These are phyloP conservation scores for Mareca penelope DNA, from an alignment of 2,797 vertebrate genomes.

Conservation along the genomic window DNA sequence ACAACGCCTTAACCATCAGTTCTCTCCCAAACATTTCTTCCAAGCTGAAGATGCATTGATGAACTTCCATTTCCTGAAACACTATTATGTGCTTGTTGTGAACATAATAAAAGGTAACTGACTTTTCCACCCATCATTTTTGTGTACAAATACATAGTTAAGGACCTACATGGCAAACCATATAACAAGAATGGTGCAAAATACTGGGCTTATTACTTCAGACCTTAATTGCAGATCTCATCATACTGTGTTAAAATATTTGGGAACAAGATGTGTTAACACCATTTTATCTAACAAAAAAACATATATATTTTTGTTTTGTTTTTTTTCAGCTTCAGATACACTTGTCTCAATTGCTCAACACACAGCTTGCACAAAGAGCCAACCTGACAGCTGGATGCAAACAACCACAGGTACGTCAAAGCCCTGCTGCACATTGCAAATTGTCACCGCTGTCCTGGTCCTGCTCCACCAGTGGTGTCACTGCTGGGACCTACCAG, in stretches of 20 bases:
- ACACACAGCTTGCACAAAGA: rapidly evolving
- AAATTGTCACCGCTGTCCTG: not conserved
- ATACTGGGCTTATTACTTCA: not conserved
- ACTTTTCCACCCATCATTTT: not conserved
- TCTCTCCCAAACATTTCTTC: not conserved
- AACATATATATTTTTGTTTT: too few species aligned
- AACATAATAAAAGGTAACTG: not conserved
- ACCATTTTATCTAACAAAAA: not conserved
- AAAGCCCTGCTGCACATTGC: rapidly evolving
- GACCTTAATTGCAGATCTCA: not conserved
- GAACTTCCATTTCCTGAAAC: not conserved
- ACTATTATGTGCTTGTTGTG: not conserved
- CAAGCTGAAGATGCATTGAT: not conserved
- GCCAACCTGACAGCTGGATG: not conserved
- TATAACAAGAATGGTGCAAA: not conserved
- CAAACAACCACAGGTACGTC: not conserved
- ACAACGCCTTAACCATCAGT: not conserved
- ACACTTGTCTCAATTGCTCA: not conserved
- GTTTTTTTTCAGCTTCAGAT: not conserved
- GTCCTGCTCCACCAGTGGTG: not conserved
- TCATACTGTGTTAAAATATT: not conserved
- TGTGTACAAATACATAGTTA: not conserved
- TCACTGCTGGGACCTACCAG: not conserved
- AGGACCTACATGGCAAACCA: not conserved
- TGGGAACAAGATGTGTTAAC: not conserved